A percentile compares a stretch with the other conserved stretches of the same genome.
Evolutionary conservation across 2,113 vertebrate genomes (phyloP).

Genomic region (Delphinapterus leucas): DNA sequence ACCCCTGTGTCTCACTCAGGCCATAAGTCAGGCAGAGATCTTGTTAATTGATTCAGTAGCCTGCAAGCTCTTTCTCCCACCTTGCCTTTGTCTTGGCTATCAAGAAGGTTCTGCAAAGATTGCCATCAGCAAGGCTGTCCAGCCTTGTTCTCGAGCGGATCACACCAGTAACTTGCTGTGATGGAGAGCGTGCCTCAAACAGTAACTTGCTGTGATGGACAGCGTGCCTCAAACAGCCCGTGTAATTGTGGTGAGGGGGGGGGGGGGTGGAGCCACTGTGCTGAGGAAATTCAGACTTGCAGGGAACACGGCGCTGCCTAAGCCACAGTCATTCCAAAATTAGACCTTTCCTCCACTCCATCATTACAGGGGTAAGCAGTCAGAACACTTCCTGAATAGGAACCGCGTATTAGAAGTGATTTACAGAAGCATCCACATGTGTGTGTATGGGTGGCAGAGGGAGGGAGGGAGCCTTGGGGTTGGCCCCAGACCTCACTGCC

Average conservation of each 20-base stretch:
- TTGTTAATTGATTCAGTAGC: background rate
- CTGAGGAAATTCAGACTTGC: conserved; percentile 54
- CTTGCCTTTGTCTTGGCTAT: background rate
- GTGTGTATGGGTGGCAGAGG: conserved; percentile 27
- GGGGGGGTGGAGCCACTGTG: background rate
- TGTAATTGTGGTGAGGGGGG: conserved; percentile 54
- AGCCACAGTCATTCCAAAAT: conserved; percentile 66
- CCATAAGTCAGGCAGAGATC: background rate
- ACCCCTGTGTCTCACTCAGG: background rate
- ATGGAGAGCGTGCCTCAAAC: conserved; percentile 48
- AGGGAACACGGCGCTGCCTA: conserved; percentile 42
- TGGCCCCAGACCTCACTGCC: background rate
- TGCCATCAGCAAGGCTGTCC: conserved; percentile 20
- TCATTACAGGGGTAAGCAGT: conserved; percentile 69
- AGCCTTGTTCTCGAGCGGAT: conserved; percentile 3
- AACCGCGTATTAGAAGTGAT: conserved; percentile 73
- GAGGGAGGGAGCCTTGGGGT: background rate
- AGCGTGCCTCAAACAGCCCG: conserved; percentile 18
- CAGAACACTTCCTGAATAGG: conserved; percentile 69
- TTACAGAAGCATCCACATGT: conserved; percentile 66
- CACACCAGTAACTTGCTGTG: conserved; percentile 40
- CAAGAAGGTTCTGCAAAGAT: conserved; percentile 28
- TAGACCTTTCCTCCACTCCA: conserved; percentile 75
- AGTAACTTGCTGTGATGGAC: conserved; percentile 58
- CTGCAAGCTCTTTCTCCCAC: background rate